A percentile compares a stretch with the other conserved stretches of the same genome.
phyloP scores from a whole-genome alignment of 2,113 vertebrate genomes.

The Sturnus vulgaris region DNA sequence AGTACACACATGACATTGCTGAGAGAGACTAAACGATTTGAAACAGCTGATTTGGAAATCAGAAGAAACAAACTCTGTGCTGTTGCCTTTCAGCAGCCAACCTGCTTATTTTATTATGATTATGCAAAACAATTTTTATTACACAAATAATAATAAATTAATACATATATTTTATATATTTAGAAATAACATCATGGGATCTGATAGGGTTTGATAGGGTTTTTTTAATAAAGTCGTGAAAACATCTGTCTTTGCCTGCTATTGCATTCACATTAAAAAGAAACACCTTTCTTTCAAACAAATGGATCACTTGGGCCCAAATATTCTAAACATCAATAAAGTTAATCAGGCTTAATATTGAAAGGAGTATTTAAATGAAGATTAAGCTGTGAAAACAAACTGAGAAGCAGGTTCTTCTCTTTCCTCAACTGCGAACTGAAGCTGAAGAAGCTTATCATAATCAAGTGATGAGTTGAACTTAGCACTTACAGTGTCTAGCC shows the following conservation, averaged over 20 bases:
- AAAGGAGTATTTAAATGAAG: slow-evolving; percentile 67
- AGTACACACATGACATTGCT: not conserved
- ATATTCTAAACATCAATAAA: slow-evolving; percentile 60
- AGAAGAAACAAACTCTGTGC: not conserved
- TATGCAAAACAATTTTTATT: not conserved
- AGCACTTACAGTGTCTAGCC: slow-evolving; percentile 52
- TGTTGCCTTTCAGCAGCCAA: not conserved
- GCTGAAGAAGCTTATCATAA: slow-evolving; percentile 62
- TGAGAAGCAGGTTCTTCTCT: slow-evolving; percentile 49
- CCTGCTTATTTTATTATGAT: not conserved
- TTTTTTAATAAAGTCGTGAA: not conserved
- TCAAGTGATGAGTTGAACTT: slow-evolving; percentile 60
- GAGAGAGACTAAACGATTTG: not conserved
- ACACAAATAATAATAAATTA: not conserved
- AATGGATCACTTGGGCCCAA: not conserved
- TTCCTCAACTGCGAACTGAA: slow-evolving; percentile 48
- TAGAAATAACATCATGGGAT: not conserved
- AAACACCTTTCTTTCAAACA: not conserved
- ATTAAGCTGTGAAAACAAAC: slow-evolving; percentile 66
- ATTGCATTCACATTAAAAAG: not conserved
- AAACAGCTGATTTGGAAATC: not conserved
- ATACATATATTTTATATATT: not conserved
- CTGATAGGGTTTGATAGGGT: not conserved
- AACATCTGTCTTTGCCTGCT: not conserved
- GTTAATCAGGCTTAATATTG: slow-evolving; percentile 55